These are phyloP conservation scores for Drosophila seguyi DNA, from an alignment of 1,140 invertebrate genomes.

Conservation along the genomic window DNA sequence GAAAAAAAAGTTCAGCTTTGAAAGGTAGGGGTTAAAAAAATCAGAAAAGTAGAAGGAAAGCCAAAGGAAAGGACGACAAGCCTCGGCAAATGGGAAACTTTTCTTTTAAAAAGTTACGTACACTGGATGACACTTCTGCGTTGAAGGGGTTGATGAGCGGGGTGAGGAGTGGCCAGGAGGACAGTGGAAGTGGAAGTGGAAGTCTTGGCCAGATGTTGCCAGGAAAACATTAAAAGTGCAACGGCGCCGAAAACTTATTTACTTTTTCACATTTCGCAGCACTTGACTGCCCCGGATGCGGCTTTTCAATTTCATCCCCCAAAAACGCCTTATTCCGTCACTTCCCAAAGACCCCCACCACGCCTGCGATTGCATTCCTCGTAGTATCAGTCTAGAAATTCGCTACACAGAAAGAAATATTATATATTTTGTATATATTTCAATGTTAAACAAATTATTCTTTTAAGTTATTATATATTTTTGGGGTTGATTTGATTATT, in stretches of 20 bases:
- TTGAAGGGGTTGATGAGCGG: constrained; percentile 13
- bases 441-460: too few relatives aligned
- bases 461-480: too few relatives aligned
- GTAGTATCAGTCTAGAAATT: constrained; percentile 41
- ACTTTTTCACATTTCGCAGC: constrained; percentile 75
- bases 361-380: constrained; percentile 49
- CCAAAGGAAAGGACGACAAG: constrained; percentile 52
- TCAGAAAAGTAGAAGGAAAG: constrained; percentile 23
- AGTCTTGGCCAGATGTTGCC: constrained; percentile 70
- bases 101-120: constrained; percentile 83
- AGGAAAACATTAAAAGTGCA: constrained; percentile 75
- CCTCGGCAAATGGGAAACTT: constrained; percentile 63
- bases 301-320: constrained; percentile 36
- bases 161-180: constrained; percentile 9
- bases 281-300: constrained; percentile 63
- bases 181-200: background rate
- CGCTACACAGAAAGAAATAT: background rate
- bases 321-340: constrained; percentile 6
- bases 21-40: constrained; percentile 30
- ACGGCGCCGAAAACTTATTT: constrained; percentile 75
- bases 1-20: background rate
- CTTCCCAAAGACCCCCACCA: too few relatives aligned
- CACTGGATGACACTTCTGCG: constrained; percentile 76
- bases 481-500: too few relatives aligned
- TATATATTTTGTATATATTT: too few relatives aligned